These are phyloP conservation scores for Poliocrania exsul DNA, from an alignment of 2,797 vertebrate species.

Conservation along the genomic window DNA sequence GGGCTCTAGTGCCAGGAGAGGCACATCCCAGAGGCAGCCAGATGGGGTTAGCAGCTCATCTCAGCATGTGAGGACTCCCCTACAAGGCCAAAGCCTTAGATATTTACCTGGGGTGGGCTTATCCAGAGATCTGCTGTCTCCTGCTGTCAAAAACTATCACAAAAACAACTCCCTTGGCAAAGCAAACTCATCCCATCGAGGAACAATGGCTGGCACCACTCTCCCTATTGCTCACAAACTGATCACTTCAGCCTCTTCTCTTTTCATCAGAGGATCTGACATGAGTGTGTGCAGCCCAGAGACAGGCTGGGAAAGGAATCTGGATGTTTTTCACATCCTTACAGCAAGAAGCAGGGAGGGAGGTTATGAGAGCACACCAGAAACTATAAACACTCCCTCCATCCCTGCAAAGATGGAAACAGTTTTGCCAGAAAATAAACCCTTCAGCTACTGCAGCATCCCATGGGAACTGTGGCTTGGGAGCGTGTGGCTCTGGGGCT, in stretches of 20 bases:
- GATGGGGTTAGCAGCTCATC: accelerated
- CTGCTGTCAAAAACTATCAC: background rate
- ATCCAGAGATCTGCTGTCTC: background rate
- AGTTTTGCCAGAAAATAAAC: background rate
- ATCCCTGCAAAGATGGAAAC: background rate
- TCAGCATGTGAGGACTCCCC: background rate
- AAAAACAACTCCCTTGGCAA: background rate
- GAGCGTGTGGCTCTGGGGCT: background rate
- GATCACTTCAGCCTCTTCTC: background rate
- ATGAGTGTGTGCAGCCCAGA: background rate
- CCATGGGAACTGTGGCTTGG: background rate
- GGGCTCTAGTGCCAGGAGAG: background rate
- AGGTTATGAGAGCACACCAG: background rate
- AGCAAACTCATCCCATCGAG: background rate
- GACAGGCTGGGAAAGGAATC: background rate
- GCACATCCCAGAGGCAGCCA: accelerated
- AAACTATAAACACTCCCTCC: background rate
- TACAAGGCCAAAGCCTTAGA: background rate
- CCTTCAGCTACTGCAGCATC: background rate
- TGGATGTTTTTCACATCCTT: background rate
- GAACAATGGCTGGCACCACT: slow-evolving; percentile 17
- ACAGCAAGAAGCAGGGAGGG: background rate
- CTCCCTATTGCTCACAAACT: background rate
- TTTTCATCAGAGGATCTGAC: background rate
- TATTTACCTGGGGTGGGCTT: background rate